Percentiles rank a stretch among this genome's conserved stretches.
These are phyloP conservation scores for Nymphicus hollandicus DNA, from an alignment of 2,113 vertebrate species.

Conservation along the genomic window DNA sequence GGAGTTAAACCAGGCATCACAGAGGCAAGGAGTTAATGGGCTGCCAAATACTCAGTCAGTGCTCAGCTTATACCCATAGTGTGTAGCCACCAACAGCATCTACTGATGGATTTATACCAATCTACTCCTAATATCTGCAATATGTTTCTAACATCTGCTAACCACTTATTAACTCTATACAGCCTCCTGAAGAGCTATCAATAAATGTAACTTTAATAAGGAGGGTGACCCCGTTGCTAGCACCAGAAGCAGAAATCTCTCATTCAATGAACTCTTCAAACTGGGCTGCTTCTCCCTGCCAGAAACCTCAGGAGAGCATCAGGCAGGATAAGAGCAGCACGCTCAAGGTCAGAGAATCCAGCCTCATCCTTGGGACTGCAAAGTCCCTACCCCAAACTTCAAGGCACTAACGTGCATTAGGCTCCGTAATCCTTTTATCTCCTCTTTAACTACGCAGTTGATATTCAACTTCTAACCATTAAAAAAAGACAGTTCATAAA, in stretches of 20 bases:
- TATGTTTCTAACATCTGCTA: constrained; percentile 62
- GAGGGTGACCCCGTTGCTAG: background rate
- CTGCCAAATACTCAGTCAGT: background rate
- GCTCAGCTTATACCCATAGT: background rate
- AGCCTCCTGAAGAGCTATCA: constrained; percentile 40
- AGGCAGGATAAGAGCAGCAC: background rate
- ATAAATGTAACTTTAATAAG: constrained; percentile 8
- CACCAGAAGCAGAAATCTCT: background rate
- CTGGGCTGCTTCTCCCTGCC: background rate
- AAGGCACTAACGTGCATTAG: background rate
- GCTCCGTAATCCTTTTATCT: background rate
- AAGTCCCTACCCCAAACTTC: background rate
- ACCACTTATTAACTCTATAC: constrained; percentile 49
- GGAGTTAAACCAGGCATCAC: background rate
- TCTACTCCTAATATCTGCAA: constrained; percentile 57
- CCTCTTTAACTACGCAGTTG: background rate
- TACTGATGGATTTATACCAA: constrained; percentile 51
- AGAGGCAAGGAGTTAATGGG: constrained; percentile 14
- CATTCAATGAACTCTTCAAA: background rate
- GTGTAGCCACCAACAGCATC: background rate
- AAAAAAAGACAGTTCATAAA: background rate
- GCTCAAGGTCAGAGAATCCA: background rate
- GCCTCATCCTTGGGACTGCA: background rate
- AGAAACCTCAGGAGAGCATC: background rate
- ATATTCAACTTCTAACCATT: background rate